Evolutionary conservation across 2,888 invertebrate species (phyloP), one percentile per base, ranked within the genome.

Genomic region (Temnothorax rugatulus): DNA sequence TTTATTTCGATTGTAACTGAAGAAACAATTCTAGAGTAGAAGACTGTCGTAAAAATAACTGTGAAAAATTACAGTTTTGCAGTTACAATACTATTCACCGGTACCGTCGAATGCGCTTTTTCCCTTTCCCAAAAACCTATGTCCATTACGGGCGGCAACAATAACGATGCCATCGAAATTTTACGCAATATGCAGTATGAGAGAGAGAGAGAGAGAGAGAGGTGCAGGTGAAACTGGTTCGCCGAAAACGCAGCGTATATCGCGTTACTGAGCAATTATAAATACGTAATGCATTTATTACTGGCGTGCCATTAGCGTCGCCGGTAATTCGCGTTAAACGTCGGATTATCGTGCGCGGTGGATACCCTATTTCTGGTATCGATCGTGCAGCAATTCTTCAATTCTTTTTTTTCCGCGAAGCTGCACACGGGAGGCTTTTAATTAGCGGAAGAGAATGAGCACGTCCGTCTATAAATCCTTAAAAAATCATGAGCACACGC

Each of bases 261-360:
- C 44, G 57, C 57, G 18, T 79, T 79, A 79, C 21, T 8, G 59
- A 69, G 57, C 47, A 79, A 79, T 79, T 79, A 79, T 79, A 79
- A 79, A 69, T 79, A 59, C 68, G 21, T 69, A 69, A 79, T 79
- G 34, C 69, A 57, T 57, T 68, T 68, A 68, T 68, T 68, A 44
- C 47, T 18, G 29, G 18, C 59, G 8, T 44, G 57, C 76, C 21
- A 68, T 57, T 47, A 44, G 57, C 44, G 44, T 69, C 34, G 47
- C 34, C 57, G 34, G 15, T 69, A 79, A 69, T 79, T 69, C 57
- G 21, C 57, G 44, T 69, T 69, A 69, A 79, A 79, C 44, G 69
- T 59, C 47, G 69, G 47, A 69, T 69, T 68, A 68, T 44, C 77
- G 47, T 21, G 57, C 25, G n/a, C 29, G 29, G 9, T 25, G 5